phyloP scores from a whole-genome alignment of 2,797 vertebrate species.

The Oreortyx pictus region DNA sequence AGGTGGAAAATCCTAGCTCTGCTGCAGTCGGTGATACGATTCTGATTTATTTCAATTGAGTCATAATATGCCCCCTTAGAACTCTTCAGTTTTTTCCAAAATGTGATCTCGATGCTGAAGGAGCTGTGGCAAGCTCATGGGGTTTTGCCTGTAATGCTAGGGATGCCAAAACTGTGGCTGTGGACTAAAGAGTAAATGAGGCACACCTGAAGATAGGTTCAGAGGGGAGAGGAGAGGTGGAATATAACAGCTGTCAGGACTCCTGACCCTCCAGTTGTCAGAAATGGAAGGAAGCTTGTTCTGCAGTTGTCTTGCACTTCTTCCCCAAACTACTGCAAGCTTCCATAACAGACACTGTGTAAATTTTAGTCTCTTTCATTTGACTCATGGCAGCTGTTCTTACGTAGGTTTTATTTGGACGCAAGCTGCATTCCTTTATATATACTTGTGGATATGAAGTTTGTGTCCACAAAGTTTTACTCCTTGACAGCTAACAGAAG shows the following conservation, averaged over 20 bases:
- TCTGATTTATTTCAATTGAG: conserved; percentile 22
- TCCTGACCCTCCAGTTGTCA: background rate
- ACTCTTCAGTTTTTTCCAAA: background rate
- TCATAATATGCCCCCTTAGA: background rate
- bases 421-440: background rate
- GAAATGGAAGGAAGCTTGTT: background rate
- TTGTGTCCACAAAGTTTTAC: background rate
- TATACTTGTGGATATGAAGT: background rate
- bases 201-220: background rate
- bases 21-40: conserved; percentile 37
- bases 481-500: background rate
- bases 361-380: background rate
- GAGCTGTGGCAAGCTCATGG: background rate
- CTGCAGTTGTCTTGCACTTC: background rate
- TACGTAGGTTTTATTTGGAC: background rate
- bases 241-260: background rate
- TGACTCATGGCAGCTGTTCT: background rate
- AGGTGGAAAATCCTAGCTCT: conserved; percentile 3
- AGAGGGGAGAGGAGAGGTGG: background rate
- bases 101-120: background rate
- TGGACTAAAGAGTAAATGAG: conserved; percentile 13
- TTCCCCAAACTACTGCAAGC: background rate
- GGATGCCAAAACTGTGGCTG: background rate
- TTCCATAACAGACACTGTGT: background rate
- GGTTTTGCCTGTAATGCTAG: background rate